These are phyloP conservation scores for Sipha maydis DNA, from an alignment of 2,888 invertebrate genomes.

Conservation along the genomic window DNA sequence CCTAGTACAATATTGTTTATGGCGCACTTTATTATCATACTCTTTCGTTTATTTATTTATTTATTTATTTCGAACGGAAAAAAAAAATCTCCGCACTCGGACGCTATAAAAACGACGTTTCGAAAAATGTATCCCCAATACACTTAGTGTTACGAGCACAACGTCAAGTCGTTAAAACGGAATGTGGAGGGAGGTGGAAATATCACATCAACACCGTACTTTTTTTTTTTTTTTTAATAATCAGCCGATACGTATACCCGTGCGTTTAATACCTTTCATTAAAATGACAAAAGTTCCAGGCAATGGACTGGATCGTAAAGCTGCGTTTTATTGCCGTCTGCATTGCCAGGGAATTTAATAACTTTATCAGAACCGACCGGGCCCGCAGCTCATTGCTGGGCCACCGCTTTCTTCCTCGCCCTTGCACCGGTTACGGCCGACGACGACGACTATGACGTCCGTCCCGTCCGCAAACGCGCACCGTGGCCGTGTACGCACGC, in stretches of 20 bases:
- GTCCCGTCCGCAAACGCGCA: not conserved
- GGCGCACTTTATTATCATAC: not conserved
- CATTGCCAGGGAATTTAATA: conserved; percentile 55
- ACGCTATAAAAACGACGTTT: conserved; percentile 15
- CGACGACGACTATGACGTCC: not conserved
- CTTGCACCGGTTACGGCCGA: too few relatives aligned
- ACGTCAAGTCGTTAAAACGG: conserved; percentile 44
- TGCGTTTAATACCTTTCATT: conserved; percentile 61
- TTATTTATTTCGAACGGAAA: not conserved
- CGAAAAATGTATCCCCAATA: not conserved
- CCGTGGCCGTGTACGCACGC: not conserved
- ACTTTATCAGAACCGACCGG: conserved; percentile 52
- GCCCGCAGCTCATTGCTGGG: conserved; percentile 17
- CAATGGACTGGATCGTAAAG: conserved; percentile 53
- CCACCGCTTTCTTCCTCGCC: not conserved
- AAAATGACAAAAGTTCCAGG: conserved; percentile 61
- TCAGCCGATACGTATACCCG: conserved; percentile 54
- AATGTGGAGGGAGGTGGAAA: not conserved
- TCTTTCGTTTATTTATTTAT: not conserved
- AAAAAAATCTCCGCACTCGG: not conserved
- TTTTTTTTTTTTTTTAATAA: conserved; percentile 42
- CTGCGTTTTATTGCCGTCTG: conserved; percentile 60
- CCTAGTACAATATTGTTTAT: too few relatives aligned
- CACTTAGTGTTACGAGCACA: conserved; percentile 32
- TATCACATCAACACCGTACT: conserved; percentile 41